A percentile compares a stretch with the other conserved stretches of the same genome.
phyloP scores from a whole-genome alignment of 2,888 invertebrate genomes.

The Zygogramma bicolorata region DNA sequence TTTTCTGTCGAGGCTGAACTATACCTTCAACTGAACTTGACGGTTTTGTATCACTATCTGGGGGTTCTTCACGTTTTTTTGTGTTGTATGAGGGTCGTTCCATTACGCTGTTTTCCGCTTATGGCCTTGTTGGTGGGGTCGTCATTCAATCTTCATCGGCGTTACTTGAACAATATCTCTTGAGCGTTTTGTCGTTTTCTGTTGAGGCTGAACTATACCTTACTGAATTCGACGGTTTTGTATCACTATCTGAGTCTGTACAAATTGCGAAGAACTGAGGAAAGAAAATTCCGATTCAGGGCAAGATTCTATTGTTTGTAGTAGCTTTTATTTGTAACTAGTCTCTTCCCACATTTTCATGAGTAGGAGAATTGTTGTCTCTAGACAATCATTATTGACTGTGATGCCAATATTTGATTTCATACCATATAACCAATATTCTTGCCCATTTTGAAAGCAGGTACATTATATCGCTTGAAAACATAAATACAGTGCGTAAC shows the following conservation, averaged over 20 bases:
- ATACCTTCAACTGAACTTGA: too few relatives aligned
- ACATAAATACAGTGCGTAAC: conserved; percentile 72
- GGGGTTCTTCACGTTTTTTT: too few relatives aligned
- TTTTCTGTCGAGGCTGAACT: too few relatives aligned
- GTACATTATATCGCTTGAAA: conserved; percentile 73
- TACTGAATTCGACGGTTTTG: too few relatives aligned
- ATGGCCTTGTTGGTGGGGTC: conserved; percentile 92
- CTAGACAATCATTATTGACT: conserved; percentile 74
- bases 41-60: too few relatives aligned
- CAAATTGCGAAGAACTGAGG: too few relatives aligned
- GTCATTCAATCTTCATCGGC: conserved; percentile 84
- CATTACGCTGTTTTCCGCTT: too few relatives aligned
- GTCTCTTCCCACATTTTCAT: conserved; percentile 96
- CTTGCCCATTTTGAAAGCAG: conserved; percentile 77
- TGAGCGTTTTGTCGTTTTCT: too few relatives aligned
- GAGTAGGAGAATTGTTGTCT: conserved; percentile 75
- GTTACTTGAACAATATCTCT: conserved; percentile 86
- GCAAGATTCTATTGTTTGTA: conserved; percentile 85
- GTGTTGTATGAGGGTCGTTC: too few relatives aligned
- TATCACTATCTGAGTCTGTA: too few relatives aligned
- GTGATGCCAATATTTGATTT: conserved; percentile 72
- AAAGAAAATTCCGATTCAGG: conserved; percentile 83
- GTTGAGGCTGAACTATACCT: too few relatives aligned
- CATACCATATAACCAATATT: conserved; percentile 77
- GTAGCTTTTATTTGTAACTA: conserved; percentile 88